Evolutionary conservation across 2,888 invertebrate genomes (phyloP).

Genomic region (Volucella bombylans): DNA sequence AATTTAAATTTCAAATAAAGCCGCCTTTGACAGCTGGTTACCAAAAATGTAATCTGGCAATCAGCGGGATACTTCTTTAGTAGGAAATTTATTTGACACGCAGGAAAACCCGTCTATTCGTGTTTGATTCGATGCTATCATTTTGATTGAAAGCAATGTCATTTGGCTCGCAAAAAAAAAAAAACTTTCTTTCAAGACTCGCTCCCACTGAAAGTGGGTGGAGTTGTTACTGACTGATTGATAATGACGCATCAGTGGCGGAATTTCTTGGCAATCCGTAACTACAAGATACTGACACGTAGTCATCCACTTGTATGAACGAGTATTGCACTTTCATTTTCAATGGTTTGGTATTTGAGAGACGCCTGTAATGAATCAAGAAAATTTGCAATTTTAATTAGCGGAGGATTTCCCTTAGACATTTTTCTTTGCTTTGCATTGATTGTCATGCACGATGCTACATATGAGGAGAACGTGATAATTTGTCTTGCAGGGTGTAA

Average conservation of each 20-base stretch:
- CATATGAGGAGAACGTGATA: conserved; percentile 28
- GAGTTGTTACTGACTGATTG: conserved; percentile 56
- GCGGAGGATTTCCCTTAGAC: conserved; percentile 35
- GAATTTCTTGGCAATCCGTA: conserved; percentile 54
- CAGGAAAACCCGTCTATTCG: conserved; percentile 37
- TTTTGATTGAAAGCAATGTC: conserved; percentile 38
- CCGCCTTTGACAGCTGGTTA: neutral
- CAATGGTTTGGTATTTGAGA: conserved; percentile 62
- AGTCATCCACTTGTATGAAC: conserved; percentile 1
- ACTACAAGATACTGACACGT: conserved; percentile 63
- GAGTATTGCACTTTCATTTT: conserved; percentile 69
- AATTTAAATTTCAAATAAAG: conserved; percentile 7
- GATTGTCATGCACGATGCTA: conserved; percentile 46
- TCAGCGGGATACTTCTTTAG: conserved; percentile 16
- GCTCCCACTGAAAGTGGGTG: conserved; percentile 55
- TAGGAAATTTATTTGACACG: conserved; percentile 23
- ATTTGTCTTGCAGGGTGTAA: conserved; percentile 20
- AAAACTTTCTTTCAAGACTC: conserved; percentile 53
- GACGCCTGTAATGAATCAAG: conserved; percentile 53
- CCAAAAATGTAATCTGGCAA: conserved; percentile 24
- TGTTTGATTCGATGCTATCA: neutral
- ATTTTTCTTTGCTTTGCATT: conserved; percentile 12
- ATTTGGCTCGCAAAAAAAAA: conserved; percentile 39
- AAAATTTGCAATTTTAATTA: conserved; percentile 68
- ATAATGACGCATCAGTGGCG: conserved; percentile 55